A percentile compares a stretch with the other conserved stretches of the same genome.
These are phyloP conservation scores for Plemyria rubiginata DNA, from an alignment of 2,888 invertebrate species.

Conservation along the genomic window DNA sequence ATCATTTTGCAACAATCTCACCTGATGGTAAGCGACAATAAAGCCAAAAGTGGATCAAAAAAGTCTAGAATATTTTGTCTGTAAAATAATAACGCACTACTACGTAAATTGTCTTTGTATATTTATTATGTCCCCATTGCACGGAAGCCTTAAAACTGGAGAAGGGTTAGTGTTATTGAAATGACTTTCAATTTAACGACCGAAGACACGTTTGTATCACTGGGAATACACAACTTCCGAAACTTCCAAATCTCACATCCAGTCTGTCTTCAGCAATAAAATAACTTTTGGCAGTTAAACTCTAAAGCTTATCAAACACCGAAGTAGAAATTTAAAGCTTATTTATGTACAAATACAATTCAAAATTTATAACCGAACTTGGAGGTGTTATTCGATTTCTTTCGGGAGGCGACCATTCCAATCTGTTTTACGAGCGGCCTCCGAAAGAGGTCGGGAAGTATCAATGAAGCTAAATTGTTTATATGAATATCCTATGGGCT, in stretches of 20 bases:
- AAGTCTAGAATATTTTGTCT: too few species aligned
- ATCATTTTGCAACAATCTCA: too few species aligned
- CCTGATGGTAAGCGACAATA: too few species aligned
- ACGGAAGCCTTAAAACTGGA: not conserved
- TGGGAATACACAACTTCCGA: conserved; percentile 17
- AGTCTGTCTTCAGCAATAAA: conserved; percentile 30
- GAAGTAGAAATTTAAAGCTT: conserved; percentile 47
- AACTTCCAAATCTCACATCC: conserved; percentile 28
- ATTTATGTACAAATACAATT: conserved; percentile 56
- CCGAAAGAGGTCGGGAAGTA: conserved; percentile 48
- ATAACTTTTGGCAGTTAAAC: conserved; percentile 41
- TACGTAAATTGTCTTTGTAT: not conserved
- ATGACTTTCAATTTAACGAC: conserved; percentile 11
- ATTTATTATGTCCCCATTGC: not conserved
- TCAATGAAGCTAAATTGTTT: conserved; percentile 55
- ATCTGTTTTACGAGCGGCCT: conserved; percentile 55
- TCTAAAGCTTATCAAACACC: conserved; percentile 39
- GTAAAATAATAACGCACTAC: too few species aligned
- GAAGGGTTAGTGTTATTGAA: conserved; percentile 3
- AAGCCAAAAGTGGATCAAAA: too few species aligned
- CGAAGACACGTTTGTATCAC: conserved; percentile 16
- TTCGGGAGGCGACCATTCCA: conserved; percentile 50
- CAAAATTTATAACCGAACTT: conserved; percentile 55
- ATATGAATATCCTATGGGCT: conserved; percentile 44
- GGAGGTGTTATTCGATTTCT: conserved; percentile 51